Evolutionary conservation across 2,113 vertebrate genomes (phyloP).

Genomic region (Gopherus evgoodei): DNA sequence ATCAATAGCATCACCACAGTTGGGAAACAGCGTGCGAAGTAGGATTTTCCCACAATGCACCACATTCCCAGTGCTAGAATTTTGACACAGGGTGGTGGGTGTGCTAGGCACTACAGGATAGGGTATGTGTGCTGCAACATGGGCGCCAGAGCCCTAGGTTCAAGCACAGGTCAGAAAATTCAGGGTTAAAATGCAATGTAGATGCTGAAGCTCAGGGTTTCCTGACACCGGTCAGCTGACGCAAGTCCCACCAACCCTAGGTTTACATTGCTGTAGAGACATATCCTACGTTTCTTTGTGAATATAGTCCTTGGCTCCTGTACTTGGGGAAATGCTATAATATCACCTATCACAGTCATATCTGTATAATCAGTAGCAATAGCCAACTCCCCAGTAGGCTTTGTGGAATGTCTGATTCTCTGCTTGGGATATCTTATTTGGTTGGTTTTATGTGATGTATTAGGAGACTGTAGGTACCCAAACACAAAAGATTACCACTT

Average conservation of each 20-base stretch:
- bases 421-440: not conserved
- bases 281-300: not conserved
- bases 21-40: too few relatives aligned
- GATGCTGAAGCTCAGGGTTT: not conserved
- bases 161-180: too few relatives aligned
- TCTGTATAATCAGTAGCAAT: not conserved
- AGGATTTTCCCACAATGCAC: too few relatives aligned
- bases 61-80: too few relatives aligned
- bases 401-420: not conserved
- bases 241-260: not conserved
- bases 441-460: not conserved
- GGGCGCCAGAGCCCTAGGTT: too few relatives aligned
- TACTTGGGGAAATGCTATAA: not conserved
- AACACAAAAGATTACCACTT: not conserved
- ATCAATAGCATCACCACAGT: too few relatives aligned
- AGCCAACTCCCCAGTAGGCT: not conserved
- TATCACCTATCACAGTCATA: not conserved
- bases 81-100: not conserved
- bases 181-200: not conserved
- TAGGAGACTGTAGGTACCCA: not conserved
- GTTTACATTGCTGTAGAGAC: not conserved
- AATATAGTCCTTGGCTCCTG: not conserved
- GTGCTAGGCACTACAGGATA: not conserved
- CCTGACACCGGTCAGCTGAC: not conserved
- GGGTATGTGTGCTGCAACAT: too few relatives aligned